Evolutionary conservation across 2,797 vertebrate genomes (phyloP).

Genomic region (Acomys russatus): DNA sequence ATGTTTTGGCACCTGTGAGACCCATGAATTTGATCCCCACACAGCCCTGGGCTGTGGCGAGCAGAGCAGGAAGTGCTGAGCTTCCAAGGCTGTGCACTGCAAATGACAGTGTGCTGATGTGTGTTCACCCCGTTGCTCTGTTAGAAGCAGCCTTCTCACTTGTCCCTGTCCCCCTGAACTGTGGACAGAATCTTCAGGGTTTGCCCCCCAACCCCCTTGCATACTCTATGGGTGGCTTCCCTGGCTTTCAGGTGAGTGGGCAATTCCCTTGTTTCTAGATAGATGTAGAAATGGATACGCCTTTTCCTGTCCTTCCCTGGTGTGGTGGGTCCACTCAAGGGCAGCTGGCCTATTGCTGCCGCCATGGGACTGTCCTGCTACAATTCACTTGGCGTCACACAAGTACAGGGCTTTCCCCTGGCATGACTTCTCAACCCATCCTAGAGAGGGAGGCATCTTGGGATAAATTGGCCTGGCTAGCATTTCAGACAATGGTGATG

Average conservation of each 20-base stretch:
- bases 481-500: background rate
- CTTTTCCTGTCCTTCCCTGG: background rate
- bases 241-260: accelerated
- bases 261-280: accelerated
- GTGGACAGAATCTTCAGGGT: background rate
- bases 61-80: accelerated
- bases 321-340: background rate
- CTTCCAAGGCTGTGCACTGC: accelerated
- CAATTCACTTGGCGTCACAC: background rate
- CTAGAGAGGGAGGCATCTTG: background rate
- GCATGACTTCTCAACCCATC: background rate
- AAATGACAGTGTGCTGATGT: accelerated
- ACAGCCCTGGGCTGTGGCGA: accelerated
- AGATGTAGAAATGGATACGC: too few relatives aligned
- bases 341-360: accelerated
- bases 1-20: background rate
- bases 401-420: background rate
- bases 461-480: conserved; percentile 19
- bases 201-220: accelerated
- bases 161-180: background rate
- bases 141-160: conserved; percentile 5
- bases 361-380: too few relatives aligned
- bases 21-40: background rate
- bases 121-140: accelerated
- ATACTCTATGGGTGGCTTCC: background rate